A percentile compares a stretch with the other conserved stretches of the same genome.
Evolutionary conservation across 2,113 vertebrate genomes (phyloP).

Genomic region (Calypte anna): DNA sequence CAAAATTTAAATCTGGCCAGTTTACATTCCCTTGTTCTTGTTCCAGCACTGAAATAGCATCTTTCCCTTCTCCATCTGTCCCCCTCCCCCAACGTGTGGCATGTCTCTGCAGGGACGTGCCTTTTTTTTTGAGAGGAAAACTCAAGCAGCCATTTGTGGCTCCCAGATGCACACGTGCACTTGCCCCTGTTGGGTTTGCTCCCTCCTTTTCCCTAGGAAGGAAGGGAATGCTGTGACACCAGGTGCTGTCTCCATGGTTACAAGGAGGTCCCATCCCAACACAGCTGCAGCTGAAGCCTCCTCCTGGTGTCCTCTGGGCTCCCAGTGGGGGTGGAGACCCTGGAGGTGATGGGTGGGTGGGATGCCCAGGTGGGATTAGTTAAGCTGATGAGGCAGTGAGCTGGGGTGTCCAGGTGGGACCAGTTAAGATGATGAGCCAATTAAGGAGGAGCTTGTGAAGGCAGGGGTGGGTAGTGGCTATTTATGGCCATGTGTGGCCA

Average conservation of each 20-base stretch:
- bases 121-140: not conserved
- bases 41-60: not conserved
- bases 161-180: not conserved
- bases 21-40: not conserved
- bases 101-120: not conserved
- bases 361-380: not conserved
- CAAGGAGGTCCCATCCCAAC: not conserved
- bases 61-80: not conserved
- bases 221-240: accelerated
- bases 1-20: not conserved
- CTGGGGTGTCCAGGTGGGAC: not conserved
- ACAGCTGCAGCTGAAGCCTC: not conserved
- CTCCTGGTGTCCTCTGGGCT: no score
- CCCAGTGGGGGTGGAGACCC: accelerated
- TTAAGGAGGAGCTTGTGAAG: accelerated
- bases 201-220: not conserved
- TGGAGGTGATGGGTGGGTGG: not conserved
- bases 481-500: no score
- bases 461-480: not conserved
- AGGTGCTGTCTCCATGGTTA: accelerated
- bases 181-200: not conserved
- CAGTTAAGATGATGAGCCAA: not conserved
- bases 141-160: not conserved
- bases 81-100: not conserved
- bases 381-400: no score